Evolutionary conservation across 2,888 invertebrate genomes (phyloP), one percentile per base, ranked within the genome.

Genomic region (Acronicta leporina): DNA sequence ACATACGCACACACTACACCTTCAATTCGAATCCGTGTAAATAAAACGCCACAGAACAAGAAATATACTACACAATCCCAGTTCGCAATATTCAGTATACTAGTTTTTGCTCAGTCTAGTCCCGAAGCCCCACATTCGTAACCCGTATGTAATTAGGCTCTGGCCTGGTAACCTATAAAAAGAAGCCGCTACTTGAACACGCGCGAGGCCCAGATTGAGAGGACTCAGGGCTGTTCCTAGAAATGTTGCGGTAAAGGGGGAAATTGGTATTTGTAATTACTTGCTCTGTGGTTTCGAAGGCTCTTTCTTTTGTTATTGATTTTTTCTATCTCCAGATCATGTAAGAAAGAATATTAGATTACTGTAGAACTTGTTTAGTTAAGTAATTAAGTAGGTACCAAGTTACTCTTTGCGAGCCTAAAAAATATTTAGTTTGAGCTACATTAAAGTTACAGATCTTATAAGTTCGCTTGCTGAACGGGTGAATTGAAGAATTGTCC

Each of bases 131-230:
- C 38, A 45, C 47, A 53, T 52, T 49, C 51, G 50, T 53, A 44
- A 40, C 47, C 35, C 47, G 43, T 52, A 16, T 47, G 59, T 74
- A 77, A 80, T 79, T 76, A 70, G 76, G 64, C 49, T 56, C 25
- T 38, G 68, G 30, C 72, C 72, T 46, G 53, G 48, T 79, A 63
- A 76, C 80, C 78, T 65, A 76, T 58, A 70, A 74, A 71, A 67
- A 60, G 62, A 60, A 59, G 33, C 40, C 50, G 42, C 35, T 45
- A 52, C 80, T 80, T 76, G 65, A 75, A 70, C 80, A 80, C 80
- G 80, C 59, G 58, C 57, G 45, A 42, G 35, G 41, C 43, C 51
- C 15, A 54, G 47, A 68, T 68, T 63, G 53, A 69, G 67, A 43
- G 62, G 53, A 51, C 66, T 70, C 53, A 9, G 6, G 30, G 27